Evolutionary conservation across 64 coral and sea anemone genomes (phyloP).

Genomic region (Dendrophyllia cribrosa): DNA sequence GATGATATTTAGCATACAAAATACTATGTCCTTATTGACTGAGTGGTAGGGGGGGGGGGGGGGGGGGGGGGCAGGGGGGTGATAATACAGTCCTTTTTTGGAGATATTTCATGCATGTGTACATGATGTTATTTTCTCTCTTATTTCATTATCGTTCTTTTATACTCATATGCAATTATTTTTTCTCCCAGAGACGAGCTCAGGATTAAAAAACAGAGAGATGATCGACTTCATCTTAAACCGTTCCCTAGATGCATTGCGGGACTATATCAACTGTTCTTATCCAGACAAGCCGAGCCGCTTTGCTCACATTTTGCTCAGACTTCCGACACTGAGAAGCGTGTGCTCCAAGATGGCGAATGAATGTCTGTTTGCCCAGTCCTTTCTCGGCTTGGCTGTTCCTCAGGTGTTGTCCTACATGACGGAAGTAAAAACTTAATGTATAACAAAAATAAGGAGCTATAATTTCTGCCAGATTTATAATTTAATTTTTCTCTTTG

Average conservation of each 20-base stretch:
- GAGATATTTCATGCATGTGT: not conserved
- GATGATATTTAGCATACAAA: too few relatives aligned
- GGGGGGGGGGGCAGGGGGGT: too few relatives aligned
- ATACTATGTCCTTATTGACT: too few relatives aligned
- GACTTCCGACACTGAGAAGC: conserved; percentile 81
- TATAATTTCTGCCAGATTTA: too few relatives aligned
- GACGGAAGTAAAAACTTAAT: conserved; percentile 23
- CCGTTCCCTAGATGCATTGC: conserved; percentile 83
- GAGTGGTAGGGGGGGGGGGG: too few relatives aligned
- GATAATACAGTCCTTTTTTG: too few relatives aligned
- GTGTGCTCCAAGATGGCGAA: conserved; percentile 78
- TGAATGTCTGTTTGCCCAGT: conserved; percentile 89
- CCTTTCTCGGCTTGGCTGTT: conserved; percentile 80
- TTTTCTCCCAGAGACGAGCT: conserved; percentile 69
- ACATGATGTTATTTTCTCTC: not conserved
- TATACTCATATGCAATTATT: not conserved
- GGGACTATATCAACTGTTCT: conserved; percentile 95
- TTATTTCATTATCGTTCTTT: not conserved
- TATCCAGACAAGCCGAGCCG: conserved; percentile 99
- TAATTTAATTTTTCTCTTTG: too few relatives aligned
- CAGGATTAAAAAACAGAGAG: conserved; percentile 86
- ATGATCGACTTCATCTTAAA: conserved; percentile 89
- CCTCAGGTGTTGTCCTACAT: conserved; percentile 78
- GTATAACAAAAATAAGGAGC: too few relatives aligned
- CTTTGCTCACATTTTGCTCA: conserved; percentile 93